Percentiles rank a stretch among this genome's conserved stretches.
These are phyloP conservation scores for Rutilus rutilus DNA, from an alignment of 2,113 vertebrate species.

Conservation along the genomic window DNA sequence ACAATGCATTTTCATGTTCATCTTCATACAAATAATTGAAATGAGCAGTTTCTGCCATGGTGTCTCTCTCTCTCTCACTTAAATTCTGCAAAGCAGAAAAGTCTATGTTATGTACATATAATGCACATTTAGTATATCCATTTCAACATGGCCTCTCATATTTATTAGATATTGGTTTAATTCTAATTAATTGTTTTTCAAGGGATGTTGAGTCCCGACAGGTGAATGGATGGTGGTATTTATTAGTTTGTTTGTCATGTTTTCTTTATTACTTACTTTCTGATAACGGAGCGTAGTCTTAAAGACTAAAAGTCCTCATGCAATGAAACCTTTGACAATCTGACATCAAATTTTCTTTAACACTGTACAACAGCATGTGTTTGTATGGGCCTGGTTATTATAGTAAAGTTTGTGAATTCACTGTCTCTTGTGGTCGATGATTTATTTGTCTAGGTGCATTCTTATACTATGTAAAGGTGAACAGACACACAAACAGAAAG, in stretches of 20 bases:
- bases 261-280: slow-evolving; percentile 33
- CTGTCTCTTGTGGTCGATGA: slow-evolving; percentile 54
- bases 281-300: slow-evolving; percentile 5
- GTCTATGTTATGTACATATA: slow-evolving; percentile 67
- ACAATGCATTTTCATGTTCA: neutral
- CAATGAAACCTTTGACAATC: slow-evolving; percentile 63
- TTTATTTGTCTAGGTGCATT: slow-evolving; percentile 47
- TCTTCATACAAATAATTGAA: slow-evolving; percentile 10
- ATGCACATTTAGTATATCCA: slow-evolving; percentile 62
- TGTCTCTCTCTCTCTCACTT: neutral
- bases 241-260: slow-evolving; percentile 38
- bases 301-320: slow-evolving; percentile 39
- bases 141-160: slow-evolving; percentile 30
- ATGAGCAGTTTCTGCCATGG: neutral
- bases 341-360: slow-evolving; percentile 53
- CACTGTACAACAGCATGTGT: slow-evolving; percentile 77
- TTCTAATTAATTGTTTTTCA: slow-evolving; percentile 36
- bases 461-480: slow-evolving; percentile 28
- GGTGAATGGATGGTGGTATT: slow-evolving; percentile 45
- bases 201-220: slow-evolving; percentile 28
- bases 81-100: slow-evolving; percentile 51
- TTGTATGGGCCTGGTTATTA: slow-evolving; percentile 67
- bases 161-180: slow-evolving; percentile 51
- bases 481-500: slow-evolving; percentile 5
- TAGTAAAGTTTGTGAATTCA: slow-evolving; percentile 61